These are phyloP conservation scores for Macrochelys suwanniensis DNA, from an alignment of 2,797 vertebrate genomes.

Conservation along the genomic window DNA sequence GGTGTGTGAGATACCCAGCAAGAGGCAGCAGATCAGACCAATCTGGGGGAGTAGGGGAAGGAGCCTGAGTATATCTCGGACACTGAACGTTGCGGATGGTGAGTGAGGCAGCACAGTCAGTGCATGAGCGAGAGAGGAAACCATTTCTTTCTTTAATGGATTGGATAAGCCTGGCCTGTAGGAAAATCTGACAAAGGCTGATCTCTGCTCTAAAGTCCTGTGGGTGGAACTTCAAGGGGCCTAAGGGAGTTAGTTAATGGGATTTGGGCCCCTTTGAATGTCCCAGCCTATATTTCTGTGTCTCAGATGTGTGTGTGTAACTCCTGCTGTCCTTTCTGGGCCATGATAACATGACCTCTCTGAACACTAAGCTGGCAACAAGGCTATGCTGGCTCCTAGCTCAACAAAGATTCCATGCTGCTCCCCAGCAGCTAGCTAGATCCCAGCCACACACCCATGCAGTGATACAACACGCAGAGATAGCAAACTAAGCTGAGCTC, in stretches of 20 bases:
- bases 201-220: not conserved
- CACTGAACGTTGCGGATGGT: not conserved
- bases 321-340: not conserved
- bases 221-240: not conserved
- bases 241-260: not conserved
- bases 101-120: not conserved
- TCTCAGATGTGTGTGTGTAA: not conserved
- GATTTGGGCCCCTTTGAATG: not conserved
- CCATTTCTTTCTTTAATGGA: not conserved
- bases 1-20: not conserved
- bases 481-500: rapidly evolving
- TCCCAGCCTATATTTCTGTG: not conserved
- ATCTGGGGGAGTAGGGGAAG: not conserved
- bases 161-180: not conserved
- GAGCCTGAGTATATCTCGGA: not conserved
- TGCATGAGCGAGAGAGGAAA: not conserved
- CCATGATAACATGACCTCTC: not conserved
- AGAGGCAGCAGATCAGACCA: not conserved
- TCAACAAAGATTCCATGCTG: not conserved
- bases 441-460: not conserved
- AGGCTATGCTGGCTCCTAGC: not conserved
- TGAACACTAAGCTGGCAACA: rapidly evolving
- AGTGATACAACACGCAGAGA: not conserved
- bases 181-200: not conserved
- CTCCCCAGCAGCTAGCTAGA: not conserved